phyloP scores from a whole-genome alignment of 2,113 vertebrate species.

The Mohoua ochrocephala region DNA sequence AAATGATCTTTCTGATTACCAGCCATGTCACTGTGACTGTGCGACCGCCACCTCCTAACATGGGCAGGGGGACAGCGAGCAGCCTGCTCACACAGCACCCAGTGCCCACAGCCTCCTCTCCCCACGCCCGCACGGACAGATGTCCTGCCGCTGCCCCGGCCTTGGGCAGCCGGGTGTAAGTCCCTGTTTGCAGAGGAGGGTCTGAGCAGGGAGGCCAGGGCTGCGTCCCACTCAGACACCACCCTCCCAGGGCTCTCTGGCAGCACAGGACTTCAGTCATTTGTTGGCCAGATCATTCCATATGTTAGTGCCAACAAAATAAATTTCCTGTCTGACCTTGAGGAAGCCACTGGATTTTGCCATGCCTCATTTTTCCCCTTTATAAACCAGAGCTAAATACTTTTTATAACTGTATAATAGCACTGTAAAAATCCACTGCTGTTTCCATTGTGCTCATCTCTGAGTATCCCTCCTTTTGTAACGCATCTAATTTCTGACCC shows the following conservation, averaged over 20 bases:
- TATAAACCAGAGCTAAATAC: neutral
- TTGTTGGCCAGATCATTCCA: neutral
- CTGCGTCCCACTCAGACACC: neutral
- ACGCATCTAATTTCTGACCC: neutral
- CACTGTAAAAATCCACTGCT: neutral
- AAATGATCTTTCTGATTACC: neutral
- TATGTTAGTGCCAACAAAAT: neutral
- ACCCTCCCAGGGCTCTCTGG: neutral
- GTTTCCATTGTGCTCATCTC: neutral
- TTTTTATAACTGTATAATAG: neutral
- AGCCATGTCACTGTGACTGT: neutral
- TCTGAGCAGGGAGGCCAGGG: neutral
- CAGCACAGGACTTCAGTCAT: neutral
- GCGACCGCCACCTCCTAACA: neutral
- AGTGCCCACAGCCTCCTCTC: fast-evolving
- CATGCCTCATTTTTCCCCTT: neutral
- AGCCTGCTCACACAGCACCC: fast-evolving
- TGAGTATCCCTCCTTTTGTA: neutral
- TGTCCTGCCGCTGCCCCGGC: fast-evolving
- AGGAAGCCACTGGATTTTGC: neutral
- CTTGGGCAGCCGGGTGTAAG: fast-evolving
- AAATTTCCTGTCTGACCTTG: neutral
- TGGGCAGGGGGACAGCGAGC: neutral
- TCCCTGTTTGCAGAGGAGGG: fast-evolving
- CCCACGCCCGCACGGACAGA: neutral